These are phyloP conservation scores for Luperina nickerlii DNA, from an alignment of 2,888 invertebrate species.

Conservation along the genomic window DNA sequence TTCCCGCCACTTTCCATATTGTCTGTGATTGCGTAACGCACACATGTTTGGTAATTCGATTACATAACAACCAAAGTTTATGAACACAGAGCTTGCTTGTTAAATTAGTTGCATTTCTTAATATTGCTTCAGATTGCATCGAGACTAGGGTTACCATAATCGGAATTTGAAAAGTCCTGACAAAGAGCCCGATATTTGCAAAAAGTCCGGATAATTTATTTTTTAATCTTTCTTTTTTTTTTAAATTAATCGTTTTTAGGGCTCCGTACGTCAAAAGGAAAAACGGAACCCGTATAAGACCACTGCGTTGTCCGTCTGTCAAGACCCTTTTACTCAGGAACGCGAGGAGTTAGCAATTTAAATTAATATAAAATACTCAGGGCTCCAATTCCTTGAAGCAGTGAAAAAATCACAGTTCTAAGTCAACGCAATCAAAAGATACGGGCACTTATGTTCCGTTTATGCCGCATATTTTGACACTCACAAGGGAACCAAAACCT, in stretches of 20 bases:
- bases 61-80: conserved; percentile 74
- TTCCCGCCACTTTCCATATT: conserved; percentile 88
- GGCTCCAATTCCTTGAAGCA: no score
- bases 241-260: background rate
- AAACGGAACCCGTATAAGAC: no score
- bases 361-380: no score
- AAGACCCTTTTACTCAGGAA: no score
- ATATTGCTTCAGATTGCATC: conserved; percentile 48
- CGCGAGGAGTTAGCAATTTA: no score
- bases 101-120: conserved; percentile 55
- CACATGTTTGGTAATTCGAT: conserved; percentile 82
- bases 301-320: no score
- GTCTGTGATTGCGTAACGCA: conserved; percentile 76
- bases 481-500: no score
- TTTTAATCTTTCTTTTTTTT: background rate
- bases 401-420: no score
- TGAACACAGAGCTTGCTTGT: conserved; percentile 44
- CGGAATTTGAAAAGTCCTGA: background rate
- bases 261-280: no score
- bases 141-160: conserved; percentile 18
- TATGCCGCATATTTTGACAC: no score
- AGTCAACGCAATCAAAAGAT: no score
- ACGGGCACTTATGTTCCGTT: no score
- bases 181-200: background rate
- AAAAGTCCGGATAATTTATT: background rate